Base-by-base conservation (phyloP, 2,888 invertebrate genomes). In the Hydrotaea cyrtoneurina region DNA sequence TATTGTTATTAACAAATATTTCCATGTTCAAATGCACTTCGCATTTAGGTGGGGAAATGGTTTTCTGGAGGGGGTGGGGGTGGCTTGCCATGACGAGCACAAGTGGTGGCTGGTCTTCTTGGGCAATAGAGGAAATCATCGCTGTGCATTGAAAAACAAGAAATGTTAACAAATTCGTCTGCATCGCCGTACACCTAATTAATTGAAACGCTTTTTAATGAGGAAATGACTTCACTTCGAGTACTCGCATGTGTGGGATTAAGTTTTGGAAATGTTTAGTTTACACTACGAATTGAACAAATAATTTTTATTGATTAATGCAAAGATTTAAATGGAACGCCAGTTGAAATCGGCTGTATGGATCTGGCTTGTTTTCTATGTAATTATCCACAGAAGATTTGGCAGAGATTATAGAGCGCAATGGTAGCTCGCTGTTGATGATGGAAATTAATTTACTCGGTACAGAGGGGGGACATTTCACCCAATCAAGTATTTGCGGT, bases 1-100 rank as follows among this genome's bases (percentile, higher is more conserved):
- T 66, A 69, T 59, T 83, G 66, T 74, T 80, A 83, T 84, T 84
- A 75, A 76, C 83, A 84, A 81, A 84, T 84, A 73, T 78, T 74
- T 71, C 64, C 39, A 78, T 75, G 62, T 80, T 84, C 78, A 80
- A 76, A 78, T 64, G 57, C n/a, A 69, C 71, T 50, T 50, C n/a
- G 69, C 71, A 72, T 62, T n/a, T 71, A 36, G 36, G 4, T 36
- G 39, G 79, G 76, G 13, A 8, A 43, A 36, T n/a, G n/a, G n/a
- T n/a, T n/a, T n/a, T n/a, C n/a, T 31, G 3, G 43, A 43, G 50
- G 50, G 50, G 50, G 2, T 3, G 43, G 43, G 43, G 1, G n/a
- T n/a, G n/a, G 43, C 43, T 11, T 43, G 43, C 43, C 43, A 10
- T n/a, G n/a, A n/a, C 43, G 5, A 31, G 39, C 39, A 39, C 11